phyloP scores from a whole-genome alignment of 2,797 vertebrate species.

The Graptemys geographica region DNA sequence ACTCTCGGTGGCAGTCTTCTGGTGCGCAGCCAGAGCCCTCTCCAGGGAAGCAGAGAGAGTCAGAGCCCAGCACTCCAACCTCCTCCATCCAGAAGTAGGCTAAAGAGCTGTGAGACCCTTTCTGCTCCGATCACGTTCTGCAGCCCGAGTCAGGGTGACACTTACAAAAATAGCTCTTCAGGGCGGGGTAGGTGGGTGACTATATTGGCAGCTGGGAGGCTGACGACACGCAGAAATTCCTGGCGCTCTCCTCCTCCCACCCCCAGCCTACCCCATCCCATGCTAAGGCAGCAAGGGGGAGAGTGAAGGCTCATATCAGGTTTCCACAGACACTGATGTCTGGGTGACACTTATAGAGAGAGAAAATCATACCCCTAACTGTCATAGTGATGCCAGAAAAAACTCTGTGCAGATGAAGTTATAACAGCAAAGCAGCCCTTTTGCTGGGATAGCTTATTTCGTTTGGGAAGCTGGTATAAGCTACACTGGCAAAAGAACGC shows the following conservation, averaged over 20 bases:
- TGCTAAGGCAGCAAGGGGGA: not conserved
- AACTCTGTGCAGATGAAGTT: not conserved
- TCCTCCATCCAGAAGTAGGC: not conserved
- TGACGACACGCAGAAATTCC: conserved; percentile 40
- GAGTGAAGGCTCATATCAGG: not conserved
- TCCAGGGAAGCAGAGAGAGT: not conserved
- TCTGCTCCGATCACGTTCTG: conserved; percentile 18
- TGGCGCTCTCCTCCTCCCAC: conserved; percentile 19
- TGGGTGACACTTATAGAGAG: not conserved
- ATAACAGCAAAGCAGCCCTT: not conserved
- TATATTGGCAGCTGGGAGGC: conserved; percentile 67
- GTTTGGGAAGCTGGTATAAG: not conserved
- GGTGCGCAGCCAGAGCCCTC: conserved; percentile 40
- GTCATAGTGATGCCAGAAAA: not conserved
- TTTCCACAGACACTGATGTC: conserved; percentile 4
- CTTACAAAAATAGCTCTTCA: conserved; percentile 46
- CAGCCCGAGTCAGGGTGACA: conserved; percentile 74
- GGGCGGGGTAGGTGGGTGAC: conserved; percentile 38
- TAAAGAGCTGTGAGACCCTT: not conserved
- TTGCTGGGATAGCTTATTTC: not conserved
- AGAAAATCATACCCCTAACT: not conserved
- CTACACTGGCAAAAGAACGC: rapidly evolving
- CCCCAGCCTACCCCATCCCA: conserved; percentile 19
- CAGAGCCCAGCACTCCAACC: not conserved
- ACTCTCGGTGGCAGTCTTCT: not conserved